phyloP scores from a whole-genome alignment of 2,113 vertebrate genomes.

The Sorex araneus region DNA sequence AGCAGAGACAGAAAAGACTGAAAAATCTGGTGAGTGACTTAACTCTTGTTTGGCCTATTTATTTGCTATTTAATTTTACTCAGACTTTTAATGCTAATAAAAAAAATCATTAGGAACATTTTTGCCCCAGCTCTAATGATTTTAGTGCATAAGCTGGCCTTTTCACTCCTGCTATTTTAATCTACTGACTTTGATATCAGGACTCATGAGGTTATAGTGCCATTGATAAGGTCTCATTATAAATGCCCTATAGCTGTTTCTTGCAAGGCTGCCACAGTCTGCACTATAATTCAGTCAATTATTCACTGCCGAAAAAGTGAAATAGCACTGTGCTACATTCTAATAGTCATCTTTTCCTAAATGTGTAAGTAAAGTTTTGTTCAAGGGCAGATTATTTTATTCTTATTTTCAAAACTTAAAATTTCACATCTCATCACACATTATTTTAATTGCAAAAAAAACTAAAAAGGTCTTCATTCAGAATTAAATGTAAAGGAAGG shows the following conservation, averaged over 20 bases:
- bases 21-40: background rate
- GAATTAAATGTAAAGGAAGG: background rate
- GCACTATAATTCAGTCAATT: background rate
- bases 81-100: background rate
- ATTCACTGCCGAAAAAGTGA: background rate
- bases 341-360: conserved; percentile 10
- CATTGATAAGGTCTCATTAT: background rate
- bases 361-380: background rate
- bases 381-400: background rate
- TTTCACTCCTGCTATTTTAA: background rate
- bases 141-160: background rate
- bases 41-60: background rate
- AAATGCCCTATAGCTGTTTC: background rate
- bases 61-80: conserved; percentile 6
- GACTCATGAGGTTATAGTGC: background rate
- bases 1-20: background rate
- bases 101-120: background rate
- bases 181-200: background rate
- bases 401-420: background rate
- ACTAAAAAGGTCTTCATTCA: background rate
- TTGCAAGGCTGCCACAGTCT: background rate
- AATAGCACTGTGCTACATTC: background rate
- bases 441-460: background rate
- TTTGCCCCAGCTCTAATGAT: background rate
- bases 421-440: background rate